Conservation (phyloP, 2,888 invertebrate species). For the Seira sanloemensis region DNA sequence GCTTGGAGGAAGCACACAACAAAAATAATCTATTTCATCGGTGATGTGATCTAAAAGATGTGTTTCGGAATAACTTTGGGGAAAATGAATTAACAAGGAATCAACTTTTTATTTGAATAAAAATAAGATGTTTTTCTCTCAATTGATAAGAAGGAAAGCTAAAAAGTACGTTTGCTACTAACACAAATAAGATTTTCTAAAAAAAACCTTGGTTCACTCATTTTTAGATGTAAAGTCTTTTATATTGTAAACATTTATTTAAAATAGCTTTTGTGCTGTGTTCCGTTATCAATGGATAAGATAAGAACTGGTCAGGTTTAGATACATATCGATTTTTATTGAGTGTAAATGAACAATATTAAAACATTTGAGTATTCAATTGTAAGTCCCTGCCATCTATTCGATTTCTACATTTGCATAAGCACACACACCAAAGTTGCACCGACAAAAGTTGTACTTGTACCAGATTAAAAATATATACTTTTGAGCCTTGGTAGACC, state of each 20-base stretch:
- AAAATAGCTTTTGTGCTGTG: neutral
- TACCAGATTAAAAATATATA: neutral
- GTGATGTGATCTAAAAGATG: neutral
- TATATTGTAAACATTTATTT: too few relatives aligned
- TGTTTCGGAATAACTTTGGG: neutral
- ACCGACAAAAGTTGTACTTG: neutral
- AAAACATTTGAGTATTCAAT: neutral
- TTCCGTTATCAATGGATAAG: neutral
- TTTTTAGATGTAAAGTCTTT: too few relatives aligned
- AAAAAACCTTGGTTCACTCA: too few relatives aligned
- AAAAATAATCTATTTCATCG: neutral
- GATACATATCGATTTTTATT: slow-evolving; percentile 6
- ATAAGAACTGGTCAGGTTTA: neutral
- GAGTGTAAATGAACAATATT: slow-evolving; percentile 17
- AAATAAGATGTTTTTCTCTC: neutral
- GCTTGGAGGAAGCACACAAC: slow-evolving; percentile 5
- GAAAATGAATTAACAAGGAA: slow-evolving; percentile 4
- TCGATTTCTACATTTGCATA: slow-evolving; percentile 3
- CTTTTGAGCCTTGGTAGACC: too few relatives aligned
- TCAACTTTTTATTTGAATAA: neutral
- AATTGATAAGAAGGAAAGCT: neutral
- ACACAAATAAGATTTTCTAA: too few relatives aligned
- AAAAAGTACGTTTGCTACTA: too few relatives aligned
- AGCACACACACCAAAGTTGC: too few relatives aligned
- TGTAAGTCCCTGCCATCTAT: too few relatives aligned